phyloP scores from a whole-genome alignment of 2,888 invertebrate species.

The Amphiduros pacificus region DNA sequence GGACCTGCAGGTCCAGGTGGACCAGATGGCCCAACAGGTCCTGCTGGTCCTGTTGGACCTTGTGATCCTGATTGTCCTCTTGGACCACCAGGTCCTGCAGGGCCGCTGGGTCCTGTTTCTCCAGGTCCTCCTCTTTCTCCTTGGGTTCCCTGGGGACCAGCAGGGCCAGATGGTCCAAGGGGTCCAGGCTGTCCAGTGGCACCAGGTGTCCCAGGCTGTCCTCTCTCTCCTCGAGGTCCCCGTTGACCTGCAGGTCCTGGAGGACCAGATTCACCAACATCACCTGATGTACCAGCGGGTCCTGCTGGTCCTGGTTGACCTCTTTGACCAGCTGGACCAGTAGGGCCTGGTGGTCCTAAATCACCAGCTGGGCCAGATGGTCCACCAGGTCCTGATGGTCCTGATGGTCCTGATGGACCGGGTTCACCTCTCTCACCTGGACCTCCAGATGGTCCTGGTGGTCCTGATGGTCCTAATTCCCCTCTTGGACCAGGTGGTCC shows the following conservation, averaged over 20 bases:
- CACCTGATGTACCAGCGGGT: constrained; percentile 8
- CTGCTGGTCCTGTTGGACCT: constrained; percentile 6
- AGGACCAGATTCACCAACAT: constrained; percentile 4
- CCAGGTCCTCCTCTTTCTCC: constrained; percentile 20
- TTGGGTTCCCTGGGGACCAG: constrained; percentile 20
- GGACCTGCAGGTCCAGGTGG: constrained; percentile 14
- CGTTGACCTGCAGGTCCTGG: constrained; percentile 19
- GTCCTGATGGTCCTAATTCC: constrained; percentile 19
- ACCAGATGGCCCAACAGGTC: constrained; percentile 1
- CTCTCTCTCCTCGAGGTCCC: constrained; percentile 21
- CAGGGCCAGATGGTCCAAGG: constrained; percentile 14
- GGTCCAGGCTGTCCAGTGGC: constrained; percentile 62
- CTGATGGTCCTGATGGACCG: constrained; percentile 12
- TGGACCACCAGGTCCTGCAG: constrained; percentile 12
- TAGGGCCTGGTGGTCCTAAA: not conserved
- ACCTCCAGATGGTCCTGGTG: constrained; percentile 64
- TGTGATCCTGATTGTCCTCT: constrained; percentile 8
- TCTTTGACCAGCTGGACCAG: constrained; percentile 2
- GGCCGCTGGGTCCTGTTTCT: constrained; percentile 15
- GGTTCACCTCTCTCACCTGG: constrained; percentile 61
- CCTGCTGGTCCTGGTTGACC: constrained; percentile 21
- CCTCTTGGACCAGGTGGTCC: constrained; percentile 8
- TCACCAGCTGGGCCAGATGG: constrained; percentile 10
- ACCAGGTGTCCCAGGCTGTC: constrained; percentile 56
- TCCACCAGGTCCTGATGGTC: constrained; percentile 13